Conservation (phyloP, 2,888 invertebrate genomes). For the Biston stratarius region DNA sequence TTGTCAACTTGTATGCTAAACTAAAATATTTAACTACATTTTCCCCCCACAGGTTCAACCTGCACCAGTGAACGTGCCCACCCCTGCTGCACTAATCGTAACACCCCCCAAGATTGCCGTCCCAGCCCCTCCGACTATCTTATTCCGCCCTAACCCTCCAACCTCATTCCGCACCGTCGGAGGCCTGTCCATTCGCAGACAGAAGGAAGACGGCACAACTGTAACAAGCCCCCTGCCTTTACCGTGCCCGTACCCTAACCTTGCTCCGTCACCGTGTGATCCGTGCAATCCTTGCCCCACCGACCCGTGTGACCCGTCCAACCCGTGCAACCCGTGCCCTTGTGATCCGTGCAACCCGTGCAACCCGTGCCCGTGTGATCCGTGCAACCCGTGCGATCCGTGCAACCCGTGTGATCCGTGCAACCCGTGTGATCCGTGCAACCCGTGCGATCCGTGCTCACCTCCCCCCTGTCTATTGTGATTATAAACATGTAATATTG, state of each 20-base stretch:
- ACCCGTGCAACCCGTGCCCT: constrained; percentile 12
- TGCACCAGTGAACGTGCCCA: constrained; percentile 57
- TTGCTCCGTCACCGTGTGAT: constrained; percentile 14
- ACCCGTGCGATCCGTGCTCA: neutral
- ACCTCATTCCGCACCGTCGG: constrained; percentile 61
- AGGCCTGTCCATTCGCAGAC: constrained; percentile 46
- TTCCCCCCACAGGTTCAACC: constrained; percentile 64
- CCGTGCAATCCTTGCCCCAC: constrained; percentile 12
- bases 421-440: constrained; percentile 18
- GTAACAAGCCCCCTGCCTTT: constrained; percentile 23
- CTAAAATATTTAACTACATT: neutral
- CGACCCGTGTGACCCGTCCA: constrained; percentile 17
- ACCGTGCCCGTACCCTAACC: constrained; percentile 24
- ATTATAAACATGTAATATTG: constrained; percentile 42
- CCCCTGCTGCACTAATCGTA: constrained; percentile 59
- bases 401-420: no score
- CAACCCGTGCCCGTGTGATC: neutral
- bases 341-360: constrained; percentile 16
- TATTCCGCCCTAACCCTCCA: constrained; percentile 67
- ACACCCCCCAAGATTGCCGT: constrained; percentile 67
- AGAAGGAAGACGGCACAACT: constrained; percentile 23
- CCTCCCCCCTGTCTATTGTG: constrained; percentile 21
- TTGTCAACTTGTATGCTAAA: no score
- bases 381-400: constrained; percentile 14
- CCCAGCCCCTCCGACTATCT: constrained; percentile 66